Evolutionary conservation across 1,140 invertebrate genomes (phyloP).

Genomic region (Lordiphosa clarofinis): DNA sequence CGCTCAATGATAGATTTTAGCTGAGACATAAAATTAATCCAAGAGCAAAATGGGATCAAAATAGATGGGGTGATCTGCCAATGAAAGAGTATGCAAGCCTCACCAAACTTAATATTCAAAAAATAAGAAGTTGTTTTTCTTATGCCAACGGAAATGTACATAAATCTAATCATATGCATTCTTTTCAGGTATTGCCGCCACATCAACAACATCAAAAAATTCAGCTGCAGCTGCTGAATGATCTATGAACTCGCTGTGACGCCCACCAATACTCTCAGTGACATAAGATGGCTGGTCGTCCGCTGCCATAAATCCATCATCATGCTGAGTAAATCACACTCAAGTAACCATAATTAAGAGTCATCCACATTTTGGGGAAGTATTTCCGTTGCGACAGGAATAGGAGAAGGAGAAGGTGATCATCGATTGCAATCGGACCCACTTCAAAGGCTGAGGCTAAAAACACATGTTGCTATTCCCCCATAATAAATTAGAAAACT

Average conservation of each 20-base stretch:
- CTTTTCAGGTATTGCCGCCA: constrained; percentile 62
- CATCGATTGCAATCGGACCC: constrained; percentile 48
- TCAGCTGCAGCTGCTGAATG: constrained; percentile 34
- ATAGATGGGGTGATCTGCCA: no score
- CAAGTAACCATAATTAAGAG: constrained; percentile 51
- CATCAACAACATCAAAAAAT: constrained; percentile 30
- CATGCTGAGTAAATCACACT: constrained; percentile 60
- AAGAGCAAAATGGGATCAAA: no score
- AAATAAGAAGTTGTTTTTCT: constrained; percentile 1
- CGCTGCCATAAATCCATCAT: constrained; percentile 72
- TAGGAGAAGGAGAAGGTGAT: constrained; percentile 42
- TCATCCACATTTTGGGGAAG: constrained; percentile 38
- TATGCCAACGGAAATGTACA: constrained; percentile 36
- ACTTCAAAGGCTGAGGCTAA: constrained; percentile 51
- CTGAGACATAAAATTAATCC: no score
- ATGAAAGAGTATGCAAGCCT: no score
- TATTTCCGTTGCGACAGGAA: constrained; percentile 60
- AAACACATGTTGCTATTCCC: constrained; percentile 56
- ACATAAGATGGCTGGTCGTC: constrained; percentile 44
- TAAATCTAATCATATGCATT: constrained; percentile 64
- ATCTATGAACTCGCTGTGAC: constrained; percentile 44
- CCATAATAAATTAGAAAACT: constrained; percentile 58
- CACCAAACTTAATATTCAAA: no score
- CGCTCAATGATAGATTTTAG: no score
- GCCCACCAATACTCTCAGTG: constrained; percentile 24